Evolutionary conservation across 2,113 vertebrate species (phyloP).

Genomic region (Cygnus atratus): DNA sequence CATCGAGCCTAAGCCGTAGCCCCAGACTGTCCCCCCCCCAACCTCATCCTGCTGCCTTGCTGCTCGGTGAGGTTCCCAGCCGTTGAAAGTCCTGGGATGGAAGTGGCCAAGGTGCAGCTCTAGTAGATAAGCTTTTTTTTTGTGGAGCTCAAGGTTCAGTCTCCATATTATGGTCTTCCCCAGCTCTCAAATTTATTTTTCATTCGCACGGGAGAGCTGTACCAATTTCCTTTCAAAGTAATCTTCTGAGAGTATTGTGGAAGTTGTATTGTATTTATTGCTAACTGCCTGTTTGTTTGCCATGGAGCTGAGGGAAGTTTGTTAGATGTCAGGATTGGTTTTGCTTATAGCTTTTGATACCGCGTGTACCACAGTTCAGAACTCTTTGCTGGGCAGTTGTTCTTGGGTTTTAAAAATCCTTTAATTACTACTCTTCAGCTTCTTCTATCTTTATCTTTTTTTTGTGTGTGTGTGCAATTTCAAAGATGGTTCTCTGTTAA

Average conservation of each 20-base stretch:
- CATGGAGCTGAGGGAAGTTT: fast-evolving
- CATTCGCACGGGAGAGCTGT: not conserved
- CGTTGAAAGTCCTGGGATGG: not conserved
- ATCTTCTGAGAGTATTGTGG: not conserved
- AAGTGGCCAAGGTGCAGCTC: not conserved
- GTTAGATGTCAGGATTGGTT: not conserved
- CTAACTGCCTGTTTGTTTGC: not conserved
- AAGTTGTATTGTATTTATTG: not conserved
- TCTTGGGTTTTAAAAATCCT: not conserved
- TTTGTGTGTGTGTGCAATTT: not conserved
- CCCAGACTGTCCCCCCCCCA: not conserved
- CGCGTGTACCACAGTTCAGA: not conserved
- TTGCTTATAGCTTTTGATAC: not conserved
- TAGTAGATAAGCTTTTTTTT: not conserved
- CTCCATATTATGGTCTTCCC: not conserved
- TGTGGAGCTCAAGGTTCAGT: not conserved
- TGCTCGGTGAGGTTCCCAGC: not conserved
- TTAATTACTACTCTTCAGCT: not conserved
- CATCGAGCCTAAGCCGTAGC: not conserved
- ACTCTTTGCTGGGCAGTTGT: not conserved
- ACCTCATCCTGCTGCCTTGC: not conserved
- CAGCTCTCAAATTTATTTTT: not conserved
- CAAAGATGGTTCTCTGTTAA: not conserved
- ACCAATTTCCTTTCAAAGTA: not conserved
- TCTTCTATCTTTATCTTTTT: not conserved